Percentiles rank a stretch among this genome's conserved stretches.
These are phyloP conservation scores for Pollenia angustigena DNA, from an alignment of 2,888 invertebrate genomes.

Conservation along the genomic window DNA sequence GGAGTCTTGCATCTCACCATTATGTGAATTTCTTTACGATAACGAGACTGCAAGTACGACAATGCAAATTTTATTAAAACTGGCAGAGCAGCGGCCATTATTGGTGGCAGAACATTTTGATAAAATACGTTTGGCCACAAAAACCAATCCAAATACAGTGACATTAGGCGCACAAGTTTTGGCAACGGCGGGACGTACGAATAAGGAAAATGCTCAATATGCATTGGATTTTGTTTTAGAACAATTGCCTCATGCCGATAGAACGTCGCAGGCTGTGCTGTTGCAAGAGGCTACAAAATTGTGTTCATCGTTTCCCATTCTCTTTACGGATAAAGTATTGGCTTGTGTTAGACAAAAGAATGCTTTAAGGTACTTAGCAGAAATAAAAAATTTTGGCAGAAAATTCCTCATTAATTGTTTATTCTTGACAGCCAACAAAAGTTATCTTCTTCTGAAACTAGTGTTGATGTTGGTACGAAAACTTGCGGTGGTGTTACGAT, in stretches of 20 bases:
- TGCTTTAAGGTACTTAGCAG: conserved; percentile 82
- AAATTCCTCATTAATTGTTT: conserved; percentile 2
- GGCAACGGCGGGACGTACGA: conserved; percentile 89
- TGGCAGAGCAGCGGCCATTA: conserved; percentile 89
- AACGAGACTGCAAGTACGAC: conserved; percentile 87
- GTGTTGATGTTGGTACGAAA: conserved; percentile 87
- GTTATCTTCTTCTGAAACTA: conserved; percentile 79
- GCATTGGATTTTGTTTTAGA: conserved; percentile 92
- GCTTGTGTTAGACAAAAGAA: conserved; percentile 89
- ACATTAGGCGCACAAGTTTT: conserved; percentile 89
- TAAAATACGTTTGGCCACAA: conserved; percentile 88
- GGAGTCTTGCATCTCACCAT: conserved; percentile 91
- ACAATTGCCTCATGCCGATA: conserved; percentile 89
- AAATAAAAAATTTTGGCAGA: background rate
- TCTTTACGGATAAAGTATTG: conserved; percentile 92
- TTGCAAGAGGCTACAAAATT: conserved; percentile 92
- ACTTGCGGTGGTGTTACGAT: conserved; percentile 92
- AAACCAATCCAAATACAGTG: conserved; percentile 87
- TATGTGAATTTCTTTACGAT: conserved; percentile 89
- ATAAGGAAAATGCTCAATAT: conserved; percentile 91
- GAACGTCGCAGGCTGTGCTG: conserved; percentile 89
- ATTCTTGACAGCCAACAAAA: conserved; percentile 79
- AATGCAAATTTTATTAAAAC: conserved; percentile 90
- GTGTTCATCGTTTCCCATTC: conserved; percentile 91
- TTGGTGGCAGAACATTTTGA: conserved; percentile 89